These are phyloP conservation scores for Drosophila infuscata DNA, from an alignment of 2,888 invertebrate genomes.

Conservation along the genomic window DNA sequence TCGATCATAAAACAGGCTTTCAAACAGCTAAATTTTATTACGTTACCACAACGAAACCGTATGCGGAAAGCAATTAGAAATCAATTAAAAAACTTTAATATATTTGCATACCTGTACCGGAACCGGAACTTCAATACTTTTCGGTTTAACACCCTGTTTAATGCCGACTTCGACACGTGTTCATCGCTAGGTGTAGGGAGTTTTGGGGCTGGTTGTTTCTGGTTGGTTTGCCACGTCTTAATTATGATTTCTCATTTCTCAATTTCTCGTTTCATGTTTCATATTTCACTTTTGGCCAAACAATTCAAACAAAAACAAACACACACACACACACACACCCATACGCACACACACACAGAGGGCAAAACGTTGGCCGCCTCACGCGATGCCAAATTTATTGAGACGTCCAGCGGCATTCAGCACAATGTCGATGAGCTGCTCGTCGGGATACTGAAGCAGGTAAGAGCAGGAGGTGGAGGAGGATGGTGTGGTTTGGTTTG, in stretches of 20 bases:
- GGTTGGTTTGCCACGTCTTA: conserved; percentile 42
- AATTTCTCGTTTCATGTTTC: conserved; percentile 26
- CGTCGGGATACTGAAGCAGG: conserved; percentile 95
- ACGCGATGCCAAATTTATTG: conserved; percentile 96
- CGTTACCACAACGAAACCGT: not conserved
- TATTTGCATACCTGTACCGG: not conserved
- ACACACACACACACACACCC: not conserved
- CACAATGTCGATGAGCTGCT: conserved; percentile 98
- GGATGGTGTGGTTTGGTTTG: not conserved
- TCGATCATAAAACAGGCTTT: not conserved
- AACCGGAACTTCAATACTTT: not conserved
- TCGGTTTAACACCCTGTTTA: not conserved
- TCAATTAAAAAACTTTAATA: not conserved
- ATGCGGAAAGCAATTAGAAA: not conserved
- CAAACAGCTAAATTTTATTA: not conserved
- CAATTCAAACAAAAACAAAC: not conserved
- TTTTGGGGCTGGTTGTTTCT: not conserved
- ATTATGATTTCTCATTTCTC: conserved; percentile 64
- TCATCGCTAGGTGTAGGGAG: not conserved
- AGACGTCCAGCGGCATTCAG: conserved; percentile 97
- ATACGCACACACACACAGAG: conserved; percentile 87
- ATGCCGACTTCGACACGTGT: not conserved
- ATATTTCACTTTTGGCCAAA: conserved; percentile 21
- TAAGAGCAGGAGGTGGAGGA: conserved; percentile 37
- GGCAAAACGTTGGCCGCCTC: conserved; percentile 95